phyloP scores from a whole-genome alignment of 1,140 invertebrate species.

The Hyles euphorbiae region DNA sequence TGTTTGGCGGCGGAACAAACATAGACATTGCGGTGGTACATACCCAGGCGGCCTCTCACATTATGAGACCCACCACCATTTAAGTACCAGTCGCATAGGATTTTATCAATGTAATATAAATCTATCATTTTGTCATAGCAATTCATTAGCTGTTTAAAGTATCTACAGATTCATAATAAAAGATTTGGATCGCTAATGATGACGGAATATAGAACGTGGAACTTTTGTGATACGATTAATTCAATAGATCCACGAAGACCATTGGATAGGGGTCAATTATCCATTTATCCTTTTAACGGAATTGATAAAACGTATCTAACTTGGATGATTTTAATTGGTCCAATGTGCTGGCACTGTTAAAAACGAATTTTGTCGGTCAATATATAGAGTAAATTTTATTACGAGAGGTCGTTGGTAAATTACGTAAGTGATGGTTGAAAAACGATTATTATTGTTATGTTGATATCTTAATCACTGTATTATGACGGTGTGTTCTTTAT shows the following conservation, averaged over 20 bases:
- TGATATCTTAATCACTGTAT: not conserved
- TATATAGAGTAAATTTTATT: conserved; percentile 10
- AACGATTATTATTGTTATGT: not conserved
- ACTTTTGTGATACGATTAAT: conserved; percentile 57
- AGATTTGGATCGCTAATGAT: conserved; percentile 9
- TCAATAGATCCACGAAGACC: conserved; percentile 60
- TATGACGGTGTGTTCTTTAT: not conserved
- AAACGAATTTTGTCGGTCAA: conserved; percentile 43
- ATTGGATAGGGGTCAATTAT: conserved; percentile 72
- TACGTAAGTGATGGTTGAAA: not conserved
- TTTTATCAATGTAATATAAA: too few species aligned
- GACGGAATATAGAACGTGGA: conserved; percentile 18
- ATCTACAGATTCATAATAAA: too few species aligned
- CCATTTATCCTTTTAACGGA: conserved; percentile 73
- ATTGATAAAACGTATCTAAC: conserved; percentile 72
- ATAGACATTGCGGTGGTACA: too few species aligned
- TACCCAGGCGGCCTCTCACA: too few species aligned
- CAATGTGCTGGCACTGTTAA: conserved; percentile 53
- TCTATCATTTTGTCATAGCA: too few species aligned
- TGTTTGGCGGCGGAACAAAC: too few species aligned
- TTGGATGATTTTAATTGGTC: conserved; percentile 69
- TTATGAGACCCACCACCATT: too few species aligned
- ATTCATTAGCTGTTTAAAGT: too few species aligned
- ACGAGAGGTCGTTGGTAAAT: not conserved
- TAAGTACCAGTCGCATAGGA: too few species aligned